Conservation (phyloP, 2,797 vertebrate genomes). For the Phrynocephalus guinanensis region DNA sequence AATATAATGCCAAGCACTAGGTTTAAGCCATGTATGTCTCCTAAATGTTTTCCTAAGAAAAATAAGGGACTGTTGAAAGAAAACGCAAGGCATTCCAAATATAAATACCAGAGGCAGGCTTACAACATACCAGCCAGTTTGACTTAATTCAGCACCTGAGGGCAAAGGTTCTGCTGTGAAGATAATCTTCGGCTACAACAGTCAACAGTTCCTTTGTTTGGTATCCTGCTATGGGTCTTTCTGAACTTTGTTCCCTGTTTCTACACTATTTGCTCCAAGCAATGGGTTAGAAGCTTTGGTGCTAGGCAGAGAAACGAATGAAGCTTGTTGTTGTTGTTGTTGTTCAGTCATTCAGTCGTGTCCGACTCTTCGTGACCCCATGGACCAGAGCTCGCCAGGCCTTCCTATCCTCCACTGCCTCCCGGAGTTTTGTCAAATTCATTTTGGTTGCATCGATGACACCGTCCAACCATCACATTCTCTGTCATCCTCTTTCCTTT, state of each 20-base stretch:
- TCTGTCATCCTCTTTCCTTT: no score
- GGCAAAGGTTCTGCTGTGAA: conserved; percentile 8
- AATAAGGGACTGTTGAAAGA: neutral
- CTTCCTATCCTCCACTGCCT: no score
- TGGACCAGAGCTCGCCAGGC: no score
- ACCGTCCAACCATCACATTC: no score
- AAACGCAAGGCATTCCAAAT: neutral
- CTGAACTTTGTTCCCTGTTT: conserved; percentile 16
- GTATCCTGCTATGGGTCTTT: no score
- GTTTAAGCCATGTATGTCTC: neutral
- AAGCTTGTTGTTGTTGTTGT: no score
- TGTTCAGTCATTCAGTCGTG: no score
- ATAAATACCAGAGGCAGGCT: neutral
- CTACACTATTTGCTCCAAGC: conserved; percentile 22
- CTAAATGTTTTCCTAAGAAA: neutral
- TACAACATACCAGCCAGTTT: conserved; percentile 5
- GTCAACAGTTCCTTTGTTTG: neutral
- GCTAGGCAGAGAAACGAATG: neutral
- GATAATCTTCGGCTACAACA: neutral
- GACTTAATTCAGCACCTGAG: conserved; percentile 17
- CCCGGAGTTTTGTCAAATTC: no score
- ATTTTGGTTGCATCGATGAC: no score
- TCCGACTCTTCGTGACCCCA: no score
- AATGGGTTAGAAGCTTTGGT: neutral
- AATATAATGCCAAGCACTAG: neutral